A percentile compares a stretch with the other conserved stretches of the same genome.
These are phyloP conservation scores for Pollenia amentaria DNA, from an alignment of 2,888 invertebrate genomes.

Conservation along the genomic window DNA sequence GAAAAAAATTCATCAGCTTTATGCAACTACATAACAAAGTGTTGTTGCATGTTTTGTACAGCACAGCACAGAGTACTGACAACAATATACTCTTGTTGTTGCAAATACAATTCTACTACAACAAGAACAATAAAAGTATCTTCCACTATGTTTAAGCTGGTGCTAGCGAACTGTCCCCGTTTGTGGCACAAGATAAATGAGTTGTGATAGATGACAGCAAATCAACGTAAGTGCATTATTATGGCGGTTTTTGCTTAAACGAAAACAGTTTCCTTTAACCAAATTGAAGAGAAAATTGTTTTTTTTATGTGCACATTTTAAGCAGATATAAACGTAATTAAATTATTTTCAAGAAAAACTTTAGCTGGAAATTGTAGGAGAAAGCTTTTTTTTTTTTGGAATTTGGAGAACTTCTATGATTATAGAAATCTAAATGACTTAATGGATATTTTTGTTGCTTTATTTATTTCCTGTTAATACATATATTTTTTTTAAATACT, in stretches of 20 bases:
- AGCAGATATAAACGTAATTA: not conserved
- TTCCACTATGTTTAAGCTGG: slow-evolving; percentile 52
- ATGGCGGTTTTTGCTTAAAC: slow-evolving; percentile 71
- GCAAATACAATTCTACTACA: slow-evolving; percentile 31
- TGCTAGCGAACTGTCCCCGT: slow-evolving; percentile 65
- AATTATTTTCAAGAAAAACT: slow-evolving; percentile 9
- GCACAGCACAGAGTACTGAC: slow-evolving; percentile 69
- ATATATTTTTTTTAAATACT: not conserved
- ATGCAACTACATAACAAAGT: slow-evolving; percentile 68
- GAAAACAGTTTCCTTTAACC: slow-evolving; percentile 34
- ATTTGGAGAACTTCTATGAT: too few species aligned
- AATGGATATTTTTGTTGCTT: too few species aligned
- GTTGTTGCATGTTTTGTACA: slow-evolving; percentile 78
- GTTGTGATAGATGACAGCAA: slow-evolving; percentile 83
- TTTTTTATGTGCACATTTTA: too few species aligned
- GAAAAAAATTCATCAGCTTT: slow-evolving; percentile 30
- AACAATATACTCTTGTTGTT: slow-evolving; percentile 19
- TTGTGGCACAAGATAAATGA: slow-evolving; percentile 81
- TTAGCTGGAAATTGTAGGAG: not conserved
- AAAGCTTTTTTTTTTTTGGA: not conserved
- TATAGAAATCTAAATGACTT: too few species aligned
- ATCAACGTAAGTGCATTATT: slow-evolving; percentile 84
- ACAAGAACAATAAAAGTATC: slow-evolving; percentile 52
- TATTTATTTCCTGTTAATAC: too few species aligned
- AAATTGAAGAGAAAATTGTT: not conserved